Percentiles rank a stretch among this genome's conserved stretches.
phyloP scores from a whole-genome alignment of 2,888 invertebrate genomes.

The Bombyx huttoni region DNA sequence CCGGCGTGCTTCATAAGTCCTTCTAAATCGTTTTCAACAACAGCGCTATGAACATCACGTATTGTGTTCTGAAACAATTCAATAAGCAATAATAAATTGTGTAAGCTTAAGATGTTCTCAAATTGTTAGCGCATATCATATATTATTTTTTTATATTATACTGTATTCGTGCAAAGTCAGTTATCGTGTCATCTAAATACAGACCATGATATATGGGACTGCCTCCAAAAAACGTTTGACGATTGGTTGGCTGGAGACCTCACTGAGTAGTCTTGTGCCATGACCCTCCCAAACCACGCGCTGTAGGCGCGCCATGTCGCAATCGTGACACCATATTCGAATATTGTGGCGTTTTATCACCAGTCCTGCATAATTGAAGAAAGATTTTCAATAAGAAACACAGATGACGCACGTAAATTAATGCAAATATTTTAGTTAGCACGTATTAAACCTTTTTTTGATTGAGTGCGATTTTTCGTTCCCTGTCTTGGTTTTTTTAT shows the following conservation, averaged over 20 bases:
- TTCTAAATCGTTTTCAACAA: constrained; percentile 83
- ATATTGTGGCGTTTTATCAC: constrained; percentile 90
- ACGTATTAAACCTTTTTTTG: too few relatives aligned
- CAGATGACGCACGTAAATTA: not conserved
- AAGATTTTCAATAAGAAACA: not conserved
- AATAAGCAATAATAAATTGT: too few relatives aligned
- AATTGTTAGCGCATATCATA: too few relatives aligned
- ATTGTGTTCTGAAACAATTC: constrained; percentile 78
- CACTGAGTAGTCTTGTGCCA: constrained; percentile 84
- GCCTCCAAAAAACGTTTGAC: constrained; percentile 90
- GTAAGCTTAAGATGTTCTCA: too few relatives aligned
- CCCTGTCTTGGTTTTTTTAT: too few relatives aligned
- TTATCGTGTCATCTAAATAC: constrained; percentile 16
- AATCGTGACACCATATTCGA: constrained; percentile 95
- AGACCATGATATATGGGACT: constrained; percentile 94
- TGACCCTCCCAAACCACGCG: constrained; percentile 93
- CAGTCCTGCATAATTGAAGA: constrained; percentile 64
- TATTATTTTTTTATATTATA: too few relatives aligned
- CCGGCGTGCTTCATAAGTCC: constrained; percentile 77
- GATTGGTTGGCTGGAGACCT: constrained; percentile 86
- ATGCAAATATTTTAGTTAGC: too few relatives aligned
- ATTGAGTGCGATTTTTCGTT: too few relatives aligned
- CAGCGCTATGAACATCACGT: constrained; percentile 84
- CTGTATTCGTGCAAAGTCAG: not conserved
- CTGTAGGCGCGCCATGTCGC: constrained; percentile 88